These are phyloP conservation scores for Aulostomus chinensis DNA, from an alignment of 2,797 vertebrate genomes.

Conservation along the genomic window DNA sequence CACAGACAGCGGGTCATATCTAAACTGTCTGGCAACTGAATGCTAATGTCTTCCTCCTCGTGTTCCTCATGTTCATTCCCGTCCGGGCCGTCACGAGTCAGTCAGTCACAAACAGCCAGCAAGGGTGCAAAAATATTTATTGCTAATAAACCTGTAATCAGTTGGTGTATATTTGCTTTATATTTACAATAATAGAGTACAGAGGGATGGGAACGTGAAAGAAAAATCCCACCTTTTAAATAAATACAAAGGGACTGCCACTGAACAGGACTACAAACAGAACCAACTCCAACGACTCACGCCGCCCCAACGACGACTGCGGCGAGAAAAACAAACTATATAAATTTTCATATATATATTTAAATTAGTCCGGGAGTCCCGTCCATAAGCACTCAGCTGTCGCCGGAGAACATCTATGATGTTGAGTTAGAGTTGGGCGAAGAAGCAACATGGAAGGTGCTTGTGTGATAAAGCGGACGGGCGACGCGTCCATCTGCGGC, in stretches of 20 bases:
- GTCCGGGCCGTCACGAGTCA: no score
- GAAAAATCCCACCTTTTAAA: constrained; percentile 82
- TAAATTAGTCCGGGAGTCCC: constrained; percentile 68
- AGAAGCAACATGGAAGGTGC: constrained; percentile 37
- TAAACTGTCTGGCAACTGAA: no score
- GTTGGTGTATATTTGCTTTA: constrained; percentile 86
- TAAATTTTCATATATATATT: constrained; percentile 59
- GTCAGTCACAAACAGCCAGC: constrained; percentile 9
- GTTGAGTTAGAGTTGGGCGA: constrained; percentile 37
- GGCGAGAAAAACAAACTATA: constrained; percentile 45
- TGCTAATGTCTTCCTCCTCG: no score
- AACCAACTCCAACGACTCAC: constrained; percentile 66
- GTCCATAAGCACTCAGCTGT: constrained; percentile 55
- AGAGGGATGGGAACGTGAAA: constrained; percentile 82
- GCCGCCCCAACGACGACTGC: constrained; percentile 72
- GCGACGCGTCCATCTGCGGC: constrained; percentile 35
- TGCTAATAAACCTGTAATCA: constrained; percentile 89
- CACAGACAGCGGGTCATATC: no score
- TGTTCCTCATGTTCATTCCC: no score
- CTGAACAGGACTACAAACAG: constrained; percentile 78
- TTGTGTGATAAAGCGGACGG: constrained; percentile 42
- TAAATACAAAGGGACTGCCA: constrained; percentile 86
- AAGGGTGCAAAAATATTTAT: constrained; percentile 92
- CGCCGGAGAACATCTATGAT: constrained; percentile 40
- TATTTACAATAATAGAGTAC: constrained; percentile 88